Conservation (phyloP, 2,797 vertebrate species). For the Acanthurus lineatus region DNA sequence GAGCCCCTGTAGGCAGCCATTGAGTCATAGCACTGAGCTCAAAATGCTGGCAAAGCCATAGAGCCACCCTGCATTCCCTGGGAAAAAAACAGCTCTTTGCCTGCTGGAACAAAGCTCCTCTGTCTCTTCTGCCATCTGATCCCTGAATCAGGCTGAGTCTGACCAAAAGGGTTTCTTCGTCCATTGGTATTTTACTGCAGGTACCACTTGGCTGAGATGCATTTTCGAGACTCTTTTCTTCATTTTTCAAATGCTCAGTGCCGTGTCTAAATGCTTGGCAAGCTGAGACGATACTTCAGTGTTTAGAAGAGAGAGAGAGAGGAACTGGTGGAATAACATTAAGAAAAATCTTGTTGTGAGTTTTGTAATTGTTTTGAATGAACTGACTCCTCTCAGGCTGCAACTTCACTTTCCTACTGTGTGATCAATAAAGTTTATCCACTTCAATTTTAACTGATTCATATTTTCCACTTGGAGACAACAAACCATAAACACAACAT, state of each 20-base stretch:
- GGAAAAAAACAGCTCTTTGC: conserved; percentile 70
- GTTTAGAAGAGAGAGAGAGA: conserved; percentile 6
- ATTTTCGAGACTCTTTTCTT: conserved; percentile 52
- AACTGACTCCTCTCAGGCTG: not conserved
- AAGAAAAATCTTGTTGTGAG: not conserved
- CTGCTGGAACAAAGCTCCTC: conserved; percentile 79
- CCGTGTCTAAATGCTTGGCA: conserved; percentile 3
- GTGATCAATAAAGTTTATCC: not conserved
- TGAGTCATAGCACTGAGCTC: conserved; percentile 57
- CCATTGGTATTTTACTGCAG: conserved; percentile 27
- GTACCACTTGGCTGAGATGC: conserved; percentile 9
- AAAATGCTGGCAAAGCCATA: conserved; percentile 52
- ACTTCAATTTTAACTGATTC: not conserved
- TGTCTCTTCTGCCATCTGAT: conserved; percentile 79
- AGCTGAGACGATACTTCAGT: not conserved
- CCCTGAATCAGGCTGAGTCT: conserved; percentile 58
- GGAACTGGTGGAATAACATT: not conserved
- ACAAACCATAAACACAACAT: not conserved
- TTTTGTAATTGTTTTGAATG: conserved; percentile 1
- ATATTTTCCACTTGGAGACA: not conserved
- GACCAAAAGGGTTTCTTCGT: conserved; percentile 12
- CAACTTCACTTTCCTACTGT: not conserved
- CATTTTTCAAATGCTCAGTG: not conserved
- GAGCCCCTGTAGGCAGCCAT: conserved; percentile 60
- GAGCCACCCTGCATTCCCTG: conserved; percentile 60